Base-by-base conservation (phyloP, 2,888 invertebrate genomes). In the Lasioglossum morio region DNA sequence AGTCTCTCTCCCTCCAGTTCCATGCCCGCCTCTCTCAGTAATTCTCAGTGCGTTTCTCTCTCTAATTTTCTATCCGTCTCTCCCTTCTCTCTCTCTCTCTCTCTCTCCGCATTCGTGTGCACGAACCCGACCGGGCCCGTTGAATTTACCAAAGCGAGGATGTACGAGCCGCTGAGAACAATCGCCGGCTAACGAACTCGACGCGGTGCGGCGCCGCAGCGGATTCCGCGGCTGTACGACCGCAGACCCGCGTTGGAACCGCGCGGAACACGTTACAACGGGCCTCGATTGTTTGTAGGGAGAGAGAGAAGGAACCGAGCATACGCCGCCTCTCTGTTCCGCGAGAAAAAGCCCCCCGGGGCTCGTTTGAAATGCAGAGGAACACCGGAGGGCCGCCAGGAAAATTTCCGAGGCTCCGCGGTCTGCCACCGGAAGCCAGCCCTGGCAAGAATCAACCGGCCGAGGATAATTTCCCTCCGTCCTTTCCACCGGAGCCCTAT, bases 141-240 rank as follows among this genome's bases (percentile, higher is more conserved):
- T 79, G 88, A 92, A 92, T 89, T 92, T 81, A 84, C 85, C 86
- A 87, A 83, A 86, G 81, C 80, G 85, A 85, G 90, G 85, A 91
- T 84, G 87, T 88, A 79, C 83, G 86, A 84, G 85, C 88, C 89
- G 85, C 81, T 81, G 84, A 90, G 92, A 93, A 93, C 94, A 94
- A 94, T 93, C 91, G 92, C 83, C 89, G 86, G 80, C 93, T 94
- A 94, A 94, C 93, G 94, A 94, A 93, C 93, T 91, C 82, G 81
- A 72, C 82, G 72, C 82, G 37, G 10, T 3, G 75, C n/a, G 37
- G 53, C 40, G 53, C 46, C 37, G 81, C n/a, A n/a, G 12, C 78
- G 83, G 72, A 86, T 84, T 82, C 70, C 80, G 77, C 78, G 77
- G 23, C n/a, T 43, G 66, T 69, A 57, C 57, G n/a, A 19, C 19